These are phyloP conservation scores for Cassiopea andromeda DNA, from an alignment of 30 jellyfish, hydroid and myxozoan genomes.

Conservation along the genomic window DNA sequence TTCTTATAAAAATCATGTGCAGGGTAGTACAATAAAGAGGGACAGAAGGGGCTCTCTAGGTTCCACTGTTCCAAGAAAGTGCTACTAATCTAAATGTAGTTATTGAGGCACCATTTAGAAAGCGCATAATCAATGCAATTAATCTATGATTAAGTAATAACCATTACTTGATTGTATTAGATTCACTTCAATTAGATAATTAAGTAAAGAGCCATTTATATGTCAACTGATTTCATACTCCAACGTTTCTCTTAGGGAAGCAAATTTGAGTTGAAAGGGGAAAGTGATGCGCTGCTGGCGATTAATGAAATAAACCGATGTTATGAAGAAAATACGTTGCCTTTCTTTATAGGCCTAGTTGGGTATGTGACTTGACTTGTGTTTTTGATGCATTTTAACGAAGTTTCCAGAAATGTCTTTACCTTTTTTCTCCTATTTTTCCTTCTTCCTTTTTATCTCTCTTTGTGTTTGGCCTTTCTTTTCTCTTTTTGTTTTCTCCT, in stretches of 20 bases:
- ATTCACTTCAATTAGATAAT: no score
- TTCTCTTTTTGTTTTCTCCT: neutral
- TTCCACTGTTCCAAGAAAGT: no score
- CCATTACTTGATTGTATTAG: no score
- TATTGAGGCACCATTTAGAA: no score
- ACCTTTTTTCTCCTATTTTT: neutral
- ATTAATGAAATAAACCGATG: conserved; percentile 72
- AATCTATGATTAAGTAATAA: no score
- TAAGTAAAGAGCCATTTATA: neutral
- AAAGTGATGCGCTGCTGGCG: conserved; percentile 47
- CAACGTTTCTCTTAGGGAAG: conserved; percentile 24
- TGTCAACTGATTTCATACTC: neutral
- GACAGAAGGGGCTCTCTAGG: no score
- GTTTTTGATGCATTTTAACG: neutral
- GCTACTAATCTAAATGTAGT: no score
- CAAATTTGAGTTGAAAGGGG: conserved; percentile 37
- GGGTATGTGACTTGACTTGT: conserved; percentile 37
- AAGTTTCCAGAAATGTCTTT: no score
- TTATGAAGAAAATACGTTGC: conserved; percentile 65
- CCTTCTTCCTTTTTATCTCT: neutral
- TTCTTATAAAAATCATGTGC: no score
- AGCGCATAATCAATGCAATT: no score
- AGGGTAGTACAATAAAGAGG: no score
- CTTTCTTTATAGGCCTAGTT: conserved; percentile 54
- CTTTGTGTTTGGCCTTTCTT: neutral